Evolutionary conservation across 2,797 vertebrate species (phyloP).

Genomic region (Mus spretus): DNA sequence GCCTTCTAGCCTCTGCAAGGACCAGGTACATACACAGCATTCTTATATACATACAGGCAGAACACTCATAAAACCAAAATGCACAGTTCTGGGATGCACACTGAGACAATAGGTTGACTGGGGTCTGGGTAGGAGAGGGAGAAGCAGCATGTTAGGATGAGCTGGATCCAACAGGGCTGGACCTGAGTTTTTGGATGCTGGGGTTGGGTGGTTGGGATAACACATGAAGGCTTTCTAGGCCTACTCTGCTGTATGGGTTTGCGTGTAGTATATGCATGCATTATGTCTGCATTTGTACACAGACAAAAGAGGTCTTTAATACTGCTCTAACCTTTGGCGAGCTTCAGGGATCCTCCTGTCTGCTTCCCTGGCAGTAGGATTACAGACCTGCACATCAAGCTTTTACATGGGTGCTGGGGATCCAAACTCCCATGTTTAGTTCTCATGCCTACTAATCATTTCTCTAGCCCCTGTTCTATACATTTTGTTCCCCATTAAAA

Average conservation of each 20-base stretch:
- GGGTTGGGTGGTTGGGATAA: neutral
- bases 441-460: neutral
- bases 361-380: neutral
- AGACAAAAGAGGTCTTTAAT: neutral
- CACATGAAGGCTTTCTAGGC: neutral
- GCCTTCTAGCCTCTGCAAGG: neutral
- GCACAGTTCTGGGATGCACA: neutral
- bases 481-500: neutral
- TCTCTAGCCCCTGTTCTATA: neutral
- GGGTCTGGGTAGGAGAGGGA: neutral
- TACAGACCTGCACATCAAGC: neutral
- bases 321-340: neutral
- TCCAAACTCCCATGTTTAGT: neutral
- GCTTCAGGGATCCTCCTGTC: neutral
- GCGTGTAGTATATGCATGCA: neutral
- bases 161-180: neutral
- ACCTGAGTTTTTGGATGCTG: neutral
- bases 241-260: neutral
- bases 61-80: neutral
- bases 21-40: neutral
- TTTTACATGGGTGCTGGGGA: neutral
- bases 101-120: neutral
- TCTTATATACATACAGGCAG: neutral
- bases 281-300: neutral
- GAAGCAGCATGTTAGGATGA: neutral